Conservation (phyloP, 2,797 vertebrate species). For the Hemibagrus guttatus region DNA sequence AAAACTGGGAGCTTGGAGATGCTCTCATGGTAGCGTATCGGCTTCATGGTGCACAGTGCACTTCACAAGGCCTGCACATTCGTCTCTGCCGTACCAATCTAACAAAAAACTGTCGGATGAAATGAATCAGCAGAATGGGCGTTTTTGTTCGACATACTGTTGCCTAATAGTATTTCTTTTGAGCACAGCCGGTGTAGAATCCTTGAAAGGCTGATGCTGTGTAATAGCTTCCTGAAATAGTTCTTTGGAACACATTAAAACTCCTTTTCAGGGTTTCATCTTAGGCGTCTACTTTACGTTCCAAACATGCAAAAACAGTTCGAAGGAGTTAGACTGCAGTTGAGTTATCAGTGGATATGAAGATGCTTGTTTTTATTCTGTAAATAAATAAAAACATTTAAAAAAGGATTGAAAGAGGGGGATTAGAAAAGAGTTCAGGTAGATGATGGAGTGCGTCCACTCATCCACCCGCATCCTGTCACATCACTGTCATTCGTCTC, state of each 20-base stretch:
- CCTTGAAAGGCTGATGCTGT: not conserved
- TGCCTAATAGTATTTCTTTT: slow-evolving; percentile 14
- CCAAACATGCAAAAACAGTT: not conserved
- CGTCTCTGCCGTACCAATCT: slow-evolving; percentile 2
- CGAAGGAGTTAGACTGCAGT: not conserved
- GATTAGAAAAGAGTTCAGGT: slow-evolving; percentile 10
- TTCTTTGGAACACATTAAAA: slow-evolving; percentile 3
- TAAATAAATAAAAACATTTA: not conserved
- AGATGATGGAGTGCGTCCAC: slow-evolving; percentile 17
- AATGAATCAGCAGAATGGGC: slow-evolving; percentile 1
- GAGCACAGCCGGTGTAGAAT: not conserved
- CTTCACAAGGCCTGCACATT: slow-evolving; percentile 5
- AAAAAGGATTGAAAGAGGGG: not conserved
- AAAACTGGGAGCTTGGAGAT: not conserved
- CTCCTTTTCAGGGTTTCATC: not conserved
- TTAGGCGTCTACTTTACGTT: not conserved
- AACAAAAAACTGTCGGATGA: slow-evolving; percentile 17
- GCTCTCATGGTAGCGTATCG: not conserved
- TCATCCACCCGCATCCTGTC: slow-evolving; percentile 35
- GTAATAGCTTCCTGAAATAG: slow-evolving; percentile 11
- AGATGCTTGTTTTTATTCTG: not conserved
- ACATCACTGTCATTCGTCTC: slow-evolving; percentile 34
- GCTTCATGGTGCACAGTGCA: slow-evolving; percentile 3
- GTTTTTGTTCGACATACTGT: slow-evolving; percentile 18
- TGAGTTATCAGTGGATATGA: not conserved